Evolutionary conservation across 2,888 invertebrate species (phyloP), one percentile per base, ranked within the genome.

Genomic region (Lacanobia wlatinum): DNA sequence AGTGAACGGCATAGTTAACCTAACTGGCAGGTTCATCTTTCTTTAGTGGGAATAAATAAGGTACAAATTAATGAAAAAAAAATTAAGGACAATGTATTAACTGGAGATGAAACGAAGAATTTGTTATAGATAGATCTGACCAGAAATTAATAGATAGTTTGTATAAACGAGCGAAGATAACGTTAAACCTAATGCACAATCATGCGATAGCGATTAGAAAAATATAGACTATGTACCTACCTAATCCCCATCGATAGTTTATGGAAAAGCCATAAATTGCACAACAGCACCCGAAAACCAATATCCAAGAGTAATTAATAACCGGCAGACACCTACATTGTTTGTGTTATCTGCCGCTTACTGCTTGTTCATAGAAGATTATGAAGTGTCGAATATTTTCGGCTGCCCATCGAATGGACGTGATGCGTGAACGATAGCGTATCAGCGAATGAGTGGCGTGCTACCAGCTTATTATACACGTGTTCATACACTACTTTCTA

Each of bases 361-460:
- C 38, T 28, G 21, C 52, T 14, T 28, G 40, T 48, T 63, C 56
- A 53, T 48, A 52, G 28, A 40, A 59, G 48, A 63, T 81, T 23
- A 76, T 34, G 34, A 23, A 34, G 9, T 50, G 23, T 74, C 14
- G 38, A 8, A 50, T 16, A 79, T 14, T 62, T 55, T 60, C 28
- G 16, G 34, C 21, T 56, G 56, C 16, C 28, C 21, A 55, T 50
- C 40, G 23, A 14, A n/a, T 40, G 43, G 38, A 23, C 21, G 52
- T 1, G 64, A 48, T 10, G 76, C 59, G 76, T 58, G 76, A 23
- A 65, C 12, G 67, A 81, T 53, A 76, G 12, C 21, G 12, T 80
- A 64, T 75, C 65, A 43, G 48, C 14, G 53, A 23, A 50, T 56
- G 18, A 50, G 65, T 40, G 9, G 38, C 46, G 18, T 38, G 67